Conservation (phyloP, 2,797 vertebrate species). For the Chelon auratus region DNA sequence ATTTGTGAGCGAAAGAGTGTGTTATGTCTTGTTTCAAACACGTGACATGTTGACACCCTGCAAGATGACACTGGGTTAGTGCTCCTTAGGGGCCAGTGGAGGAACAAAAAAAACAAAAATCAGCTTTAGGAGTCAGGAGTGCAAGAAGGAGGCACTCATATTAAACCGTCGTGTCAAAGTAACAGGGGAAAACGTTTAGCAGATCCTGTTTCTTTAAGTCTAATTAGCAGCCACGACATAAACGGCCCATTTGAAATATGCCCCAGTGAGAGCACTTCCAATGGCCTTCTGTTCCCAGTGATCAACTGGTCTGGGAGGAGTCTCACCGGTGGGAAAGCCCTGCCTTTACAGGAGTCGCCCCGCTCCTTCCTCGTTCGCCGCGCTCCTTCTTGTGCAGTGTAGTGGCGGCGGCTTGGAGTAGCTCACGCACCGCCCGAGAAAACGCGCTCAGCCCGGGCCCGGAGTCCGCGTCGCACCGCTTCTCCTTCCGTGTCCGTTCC, state of each 20-base stretch:
- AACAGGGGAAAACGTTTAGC: background rate
- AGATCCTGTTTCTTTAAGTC: background rate
- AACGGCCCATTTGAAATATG: conserved; percentile 54
- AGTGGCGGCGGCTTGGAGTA: conserved; percentile 35
- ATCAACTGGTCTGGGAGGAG: conserved; percentile 72
- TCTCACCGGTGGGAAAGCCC: conserved; percentile 62
- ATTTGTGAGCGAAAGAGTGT: too few relatives aligned
- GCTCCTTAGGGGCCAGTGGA: too few relatives aligned
- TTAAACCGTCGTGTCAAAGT: too few relatives aligned
- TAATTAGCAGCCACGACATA: background rate
- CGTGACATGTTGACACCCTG: too few relatives aligned
- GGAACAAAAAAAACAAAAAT: too few relatives aligned
- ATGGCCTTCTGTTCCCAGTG: conserved; percentile 17
- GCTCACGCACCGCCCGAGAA: conserved; percentile 27
- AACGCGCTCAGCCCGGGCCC: conserved; percentile 43
- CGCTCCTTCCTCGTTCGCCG: conserved; percentile 63
- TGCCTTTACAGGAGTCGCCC: conserved; percentile 29
- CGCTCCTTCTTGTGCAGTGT: background rate
- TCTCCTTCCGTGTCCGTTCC: background rate
- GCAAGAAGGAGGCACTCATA: too few relatives aligned
- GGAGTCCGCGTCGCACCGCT: conserved; percentile 12
- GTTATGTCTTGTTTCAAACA: too few relatives aligned
- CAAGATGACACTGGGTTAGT: too few relatives aligned
- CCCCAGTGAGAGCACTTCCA: conserved; percentile 54
- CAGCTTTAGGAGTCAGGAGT: too few relatives aligned